Evolutionary conservation across 2,113 vertebrate genomes (phyloP).

Genomic region (Lutjanus erythropterus): DNA sequence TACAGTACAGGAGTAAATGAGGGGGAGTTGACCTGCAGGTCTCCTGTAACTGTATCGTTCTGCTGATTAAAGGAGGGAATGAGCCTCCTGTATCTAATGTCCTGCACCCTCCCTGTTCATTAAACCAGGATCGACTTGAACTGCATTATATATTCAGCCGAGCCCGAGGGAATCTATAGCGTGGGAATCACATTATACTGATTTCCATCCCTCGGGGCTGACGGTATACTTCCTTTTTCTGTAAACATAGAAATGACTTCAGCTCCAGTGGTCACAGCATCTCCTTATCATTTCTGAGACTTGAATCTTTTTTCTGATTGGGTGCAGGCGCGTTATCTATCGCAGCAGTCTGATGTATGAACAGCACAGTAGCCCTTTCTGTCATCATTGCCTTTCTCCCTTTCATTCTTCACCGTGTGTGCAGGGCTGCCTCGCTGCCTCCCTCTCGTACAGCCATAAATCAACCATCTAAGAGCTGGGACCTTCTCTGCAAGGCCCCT

Average conservation of each 20-base stretch:
- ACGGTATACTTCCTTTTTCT: slow-evolving; percentile 25
- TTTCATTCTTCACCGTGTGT: slow-evolving; percentile 43
- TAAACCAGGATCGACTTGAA: slow-evolving; percentile 54
- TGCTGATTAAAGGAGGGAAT: slow-evolving; percentile 46
- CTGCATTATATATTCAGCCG: slow-evolving; percentile 38
- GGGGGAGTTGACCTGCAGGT: slow-evolving; percentile 38
- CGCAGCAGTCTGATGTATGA: slow-evolving; percentile 36
- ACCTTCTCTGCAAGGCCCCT: slow-evolving; percentile 57
- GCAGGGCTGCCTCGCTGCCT: background rate
- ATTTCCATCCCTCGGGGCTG: slow-evolving; percentile 52
- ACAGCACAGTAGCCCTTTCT: slow-evolving; percentile 40
- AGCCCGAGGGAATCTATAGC: slow-evolving; percentile 34
- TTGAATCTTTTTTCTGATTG: slow-evolving; percentile 13
- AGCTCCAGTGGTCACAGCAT: background rate
- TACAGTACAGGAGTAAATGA: slow-evolving; percentile 29
- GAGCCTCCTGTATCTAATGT: slow-evolving; percentile 31
- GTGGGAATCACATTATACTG: slow-evolving; percentile 53
- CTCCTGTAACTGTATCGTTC: slow-evolving; percentile 26
- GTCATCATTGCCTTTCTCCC: slow-evolving; percentile 58
- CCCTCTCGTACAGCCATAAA: slow-evolving; percentile 66
- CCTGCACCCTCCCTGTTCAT: slow-evolving; percentile 43
- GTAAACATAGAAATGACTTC: slow-evolving; percentile 36
- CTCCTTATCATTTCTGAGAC: slow-evolving; percentile 4
- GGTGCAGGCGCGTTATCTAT: slow-evolving; percentile 21
- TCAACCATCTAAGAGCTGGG: slow-evolving; percentile 69